Evolutionary conservation across 1,140 invertebrate species (phyloP).

Genomic region (Stratiolaelaps scimitus): DNA sequence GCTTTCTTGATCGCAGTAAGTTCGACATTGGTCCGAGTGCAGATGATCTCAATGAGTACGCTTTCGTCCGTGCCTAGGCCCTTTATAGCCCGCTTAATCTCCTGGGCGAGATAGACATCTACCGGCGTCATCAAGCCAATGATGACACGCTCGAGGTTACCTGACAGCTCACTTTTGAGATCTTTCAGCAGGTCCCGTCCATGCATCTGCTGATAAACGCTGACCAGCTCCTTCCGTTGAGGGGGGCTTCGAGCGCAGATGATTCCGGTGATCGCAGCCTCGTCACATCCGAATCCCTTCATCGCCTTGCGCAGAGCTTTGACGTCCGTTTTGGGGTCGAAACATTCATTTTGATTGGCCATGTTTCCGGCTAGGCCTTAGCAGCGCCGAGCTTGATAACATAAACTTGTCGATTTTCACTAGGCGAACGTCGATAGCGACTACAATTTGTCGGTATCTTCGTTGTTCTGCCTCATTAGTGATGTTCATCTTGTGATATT

Average conservation of each 20-base stretch:
- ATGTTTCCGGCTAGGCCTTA: too few relatives aligned
- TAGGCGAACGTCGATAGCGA: too few relatives aligned
- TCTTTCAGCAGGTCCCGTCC: slow-evolving; percentile 79
- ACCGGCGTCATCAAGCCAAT: slow-evolving; percentile 75
- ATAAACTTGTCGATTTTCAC: too few relatives aligned
- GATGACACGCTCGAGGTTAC: slow-evolving; percentile 75
- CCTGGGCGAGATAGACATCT: slow-evolving; percentile 69
- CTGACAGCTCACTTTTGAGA: slow-evolving; percentile 73
- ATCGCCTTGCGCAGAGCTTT: slow-evolving; percentile 75
- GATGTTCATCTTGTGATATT: too few relatives aligned
- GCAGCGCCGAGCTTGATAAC: too few relatives aligned
- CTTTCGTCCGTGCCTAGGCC: slow-evolving; percentile 45
- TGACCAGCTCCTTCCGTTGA: slow-evolving; percentile 74
- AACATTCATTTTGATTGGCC: too few relatives aligned
- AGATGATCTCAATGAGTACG: slow-evolving; percentile 39
- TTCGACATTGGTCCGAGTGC: slow-evolving; percentile 39
- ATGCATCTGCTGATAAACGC: slow-evolving; percentile 79
- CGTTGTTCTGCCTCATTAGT: too few relatives aligned
- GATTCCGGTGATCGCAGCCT: slow-evolving; percentile 78
- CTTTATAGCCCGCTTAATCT: slow-evolving; percentile 70
- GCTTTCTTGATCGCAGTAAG: slow-evolving; percentile 40
- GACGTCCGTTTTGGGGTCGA: slow-evolving; percentile 75
- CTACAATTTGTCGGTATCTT: too few relatives aligned
- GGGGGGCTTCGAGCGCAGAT: slow-evolving; percentile 71
- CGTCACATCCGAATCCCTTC: slow-evolving; percentile 79